Conservation (phyloP, 2,888 invertebrate genomes). For the Hermaeophaga mercurialis region DNA sequence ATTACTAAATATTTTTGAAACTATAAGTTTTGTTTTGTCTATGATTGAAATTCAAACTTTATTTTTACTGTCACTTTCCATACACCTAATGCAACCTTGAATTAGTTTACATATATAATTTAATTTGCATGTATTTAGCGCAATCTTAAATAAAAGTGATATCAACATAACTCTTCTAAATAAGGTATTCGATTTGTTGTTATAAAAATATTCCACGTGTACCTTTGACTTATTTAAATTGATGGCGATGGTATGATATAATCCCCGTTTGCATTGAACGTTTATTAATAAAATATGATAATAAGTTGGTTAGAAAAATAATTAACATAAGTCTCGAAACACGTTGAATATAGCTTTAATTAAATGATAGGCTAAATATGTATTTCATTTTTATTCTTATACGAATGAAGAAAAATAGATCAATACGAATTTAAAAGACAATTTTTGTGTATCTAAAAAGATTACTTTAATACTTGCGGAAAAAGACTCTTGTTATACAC, state of each 20-base stretch:
- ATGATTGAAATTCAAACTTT: too few species aligned
- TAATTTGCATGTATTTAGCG: conserved; percentile 20
- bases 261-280: conserved; percentile 16
- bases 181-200: conserved; percentile 6
- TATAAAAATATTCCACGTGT: conserved; percentile 13
- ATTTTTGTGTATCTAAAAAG: too few species aligned
- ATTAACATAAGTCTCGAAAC: conserved; percentile 8
- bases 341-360: too few species aligned
- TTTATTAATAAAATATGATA: conserved; percentile 15
- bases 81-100: conserved; percentile 8
- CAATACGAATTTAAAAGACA: too few species aligned
- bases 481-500: too few species aligned
- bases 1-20: too few species aligned
- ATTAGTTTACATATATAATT: conserved; percentile 1
- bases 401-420: too few species aligned
- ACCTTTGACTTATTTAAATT: conserved; percentile 1
- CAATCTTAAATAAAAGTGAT: conserved; percentile 7
- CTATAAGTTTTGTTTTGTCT: too few species aligned
- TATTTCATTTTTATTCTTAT: too few species aligned
- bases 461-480: too few species aligned
- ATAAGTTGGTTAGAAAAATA: conserved; percentile 3
- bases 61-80: too few species aligned
- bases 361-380: too few species aligned
- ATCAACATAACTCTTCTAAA: conserved; percentile 2
- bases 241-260: conserved; percentile 16